Evolutionary conservation across 2,888 invertebrate species (phyloP), one percentile per base, ranked within the genome.

Genomic region (Microctonus aethiopoides): DNA sequence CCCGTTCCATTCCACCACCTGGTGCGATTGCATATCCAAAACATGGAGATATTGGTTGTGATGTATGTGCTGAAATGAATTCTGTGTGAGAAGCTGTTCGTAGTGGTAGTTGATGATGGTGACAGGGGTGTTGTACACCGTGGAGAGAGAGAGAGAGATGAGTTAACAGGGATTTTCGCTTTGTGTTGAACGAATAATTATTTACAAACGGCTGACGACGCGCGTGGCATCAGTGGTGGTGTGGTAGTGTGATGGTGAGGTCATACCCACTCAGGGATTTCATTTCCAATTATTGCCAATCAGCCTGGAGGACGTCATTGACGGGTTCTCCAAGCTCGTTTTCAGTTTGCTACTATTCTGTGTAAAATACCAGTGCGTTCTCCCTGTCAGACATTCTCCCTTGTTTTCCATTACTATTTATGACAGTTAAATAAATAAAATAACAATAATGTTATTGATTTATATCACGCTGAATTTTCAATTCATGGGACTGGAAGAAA

Each of bases 271-370:
- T 64, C 65, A 64, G 67, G 67, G 57, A 68, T 64, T 68, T 71
- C 61, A 54, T 65, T 71, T 67, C 56, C 68, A 71, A 71, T 71
- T 71, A 71, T 71, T 71, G 62, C 60, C 70, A 70, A 70, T 70
- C 70, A 70, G 54, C 70, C 56, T 41, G 54, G 69, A 70, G 66
- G 54, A 70, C 59, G 70, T 72, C 72, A 71, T 75, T 71, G 71
- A 70, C 69, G 71, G 71, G n/a, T n/a, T 73, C 70, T 64, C 71
- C 63, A 68, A 77, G 72, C 62, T 74, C 57, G 73, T 74, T 76
- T 75, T 74, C 74, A 72, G 62, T 69, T 69, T 74, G 60, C 32
- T 41, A 60, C n/a, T n/a, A n/a, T 34, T 41, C 65, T n/a, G n/a
- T n/a, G n/a, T n/a, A n/a, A n/a, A n/a, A n/a, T n/a, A n/a, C n/a